Conservation (phyloP, 2,888 invertebrate species). For the Drosophila borealis region DNA sequence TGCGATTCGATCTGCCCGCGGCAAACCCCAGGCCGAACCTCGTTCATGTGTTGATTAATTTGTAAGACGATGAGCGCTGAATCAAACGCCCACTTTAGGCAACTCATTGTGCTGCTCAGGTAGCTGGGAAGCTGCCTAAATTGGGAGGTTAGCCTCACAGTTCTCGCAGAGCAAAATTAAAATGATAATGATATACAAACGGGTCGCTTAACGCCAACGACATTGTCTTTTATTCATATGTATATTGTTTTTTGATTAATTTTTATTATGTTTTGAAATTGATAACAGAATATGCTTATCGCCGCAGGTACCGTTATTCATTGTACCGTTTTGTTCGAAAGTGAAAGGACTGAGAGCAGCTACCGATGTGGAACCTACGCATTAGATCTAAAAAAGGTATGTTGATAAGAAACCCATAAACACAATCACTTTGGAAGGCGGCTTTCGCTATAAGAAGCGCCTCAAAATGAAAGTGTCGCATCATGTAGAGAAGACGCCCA, state of each 20-base stretch:
- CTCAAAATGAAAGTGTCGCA: slow-evolving; percentile 73
- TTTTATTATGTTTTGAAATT: slow-evolving; percentile 48
- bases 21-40: slow-evolving; percentile 24
- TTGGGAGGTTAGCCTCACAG: slow-evolving; percentile 42
- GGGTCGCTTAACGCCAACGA: slow-evolving; percentile 31
- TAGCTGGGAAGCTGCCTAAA: slow-evolving; percentile 41
- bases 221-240: slow-evolving; percentile 34
- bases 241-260: slow-evolving; percentile 64
- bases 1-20: slow-evolving; percentile 46
- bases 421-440: slow-evolving; percentile 10
- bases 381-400: slow-evolving; percentile 26
- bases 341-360: slow-evolving; percentile 69
- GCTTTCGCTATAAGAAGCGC: slow-evolving; percentile 57
- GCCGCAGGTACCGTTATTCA: slow-evolving; percentile 46
- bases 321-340: slow-evolving; percentile 44
- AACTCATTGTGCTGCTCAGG: slow-evolving; percentile 46
- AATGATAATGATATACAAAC: slow-evolving; percentile 53
- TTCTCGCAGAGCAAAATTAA: slow-evolving; percentile 41
- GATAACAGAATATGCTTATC: slow-evolving; percentile 43
- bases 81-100: slow-evolving; percentile 60
- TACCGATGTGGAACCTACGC: slow-evolving; percentile 58
- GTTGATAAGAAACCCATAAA: slow-evolving; percentile 22
- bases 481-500: slow-evolving; percentile 42
- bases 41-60: slow-evolving; percentile 76
- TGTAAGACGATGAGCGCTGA: slow-evolving; percentile 60